phyloP scores from a whole-genome alignment of 2,113 vertebrate species.

The Myotis brandtii region DNA sequence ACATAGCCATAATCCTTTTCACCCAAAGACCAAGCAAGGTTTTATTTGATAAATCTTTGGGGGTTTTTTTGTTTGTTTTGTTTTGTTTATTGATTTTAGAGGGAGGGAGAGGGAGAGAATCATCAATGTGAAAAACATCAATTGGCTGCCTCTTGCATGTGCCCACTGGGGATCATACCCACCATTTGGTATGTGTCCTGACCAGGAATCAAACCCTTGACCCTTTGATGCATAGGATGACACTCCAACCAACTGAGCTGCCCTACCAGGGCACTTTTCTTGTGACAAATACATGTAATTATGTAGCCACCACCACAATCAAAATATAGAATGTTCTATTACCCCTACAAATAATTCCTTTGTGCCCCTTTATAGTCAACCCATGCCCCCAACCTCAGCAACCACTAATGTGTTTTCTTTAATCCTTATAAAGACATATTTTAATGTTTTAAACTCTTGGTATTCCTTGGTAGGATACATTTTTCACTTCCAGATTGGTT shows the following conservation, averaged over 20 bases:
- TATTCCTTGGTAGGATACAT: not conserved
- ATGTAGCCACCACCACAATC: not conserved
- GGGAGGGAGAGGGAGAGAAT: not conserved
- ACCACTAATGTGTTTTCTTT: not conserved
- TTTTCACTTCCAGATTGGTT: not conserved
- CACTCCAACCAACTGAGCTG: not conserved
- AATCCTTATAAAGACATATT: constrained; percentile 4
- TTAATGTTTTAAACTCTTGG: not conserved
- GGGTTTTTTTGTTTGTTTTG: too few relatives aligned
- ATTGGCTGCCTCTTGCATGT: not conserved
- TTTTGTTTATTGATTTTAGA: not conserved
- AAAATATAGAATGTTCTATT: not conserved
- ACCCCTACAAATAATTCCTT: not conserved
- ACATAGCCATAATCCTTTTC: not conserved
- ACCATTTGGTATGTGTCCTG: not conserved
- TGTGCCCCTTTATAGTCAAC: not conserved
- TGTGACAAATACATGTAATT: not conserved
- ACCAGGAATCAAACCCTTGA: not conserved
- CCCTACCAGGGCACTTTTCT: not conserved
- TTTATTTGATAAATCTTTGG: constrained; percentile 1
- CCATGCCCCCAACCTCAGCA: not conserved
- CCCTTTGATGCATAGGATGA: not conserved
- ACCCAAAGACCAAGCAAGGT: constrained; percentile 1
- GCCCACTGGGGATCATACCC: too few relatives aligned
- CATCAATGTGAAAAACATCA: not conserved